Conservation (phyloP, 2,797 vertebrate genomes). For the Allobates femoralis region DNA sequence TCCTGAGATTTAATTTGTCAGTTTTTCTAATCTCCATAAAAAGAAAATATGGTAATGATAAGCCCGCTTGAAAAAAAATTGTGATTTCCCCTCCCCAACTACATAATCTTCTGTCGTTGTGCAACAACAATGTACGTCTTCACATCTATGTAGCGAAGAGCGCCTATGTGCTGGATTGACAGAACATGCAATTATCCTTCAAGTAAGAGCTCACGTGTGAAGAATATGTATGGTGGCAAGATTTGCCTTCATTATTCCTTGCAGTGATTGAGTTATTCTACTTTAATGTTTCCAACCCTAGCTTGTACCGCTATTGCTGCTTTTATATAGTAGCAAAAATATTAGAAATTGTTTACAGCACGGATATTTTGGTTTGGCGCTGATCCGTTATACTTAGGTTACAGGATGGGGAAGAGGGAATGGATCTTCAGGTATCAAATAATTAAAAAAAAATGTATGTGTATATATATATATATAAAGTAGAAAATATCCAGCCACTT, state of each 20-base stretch:
- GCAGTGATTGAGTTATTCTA: background rate
- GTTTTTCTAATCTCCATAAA: slow-evolving; percentile 76
- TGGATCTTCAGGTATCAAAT: too few species aligned
- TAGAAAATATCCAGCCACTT: too few species aligned
- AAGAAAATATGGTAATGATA: slow-evolving; percentile 75
- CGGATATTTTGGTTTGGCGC: too few species aligned
- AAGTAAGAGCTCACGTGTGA: slow-evolving; percentile 29
- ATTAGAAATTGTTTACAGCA: too few species aligned
- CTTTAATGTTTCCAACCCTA: background rate
- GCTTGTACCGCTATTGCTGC: background rate
- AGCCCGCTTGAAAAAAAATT: slow-evolving; percentile 66
- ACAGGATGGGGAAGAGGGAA: too few species aligned
- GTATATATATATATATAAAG: too few species aligned
- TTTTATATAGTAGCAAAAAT: background rate
- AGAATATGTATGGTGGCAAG: background rate
- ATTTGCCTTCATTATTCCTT: background rate
- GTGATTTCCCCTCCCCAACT: slow-evolving; percentile 51
- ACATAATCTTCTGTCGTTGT: slow-evolving; percentile 68
- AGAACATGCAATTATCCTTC: slow-evolving; percentile 52
- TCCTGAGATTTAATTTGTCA: slow-evolving; percentile 77
- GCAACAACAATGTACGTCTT: slow-evolving; percentile 47
- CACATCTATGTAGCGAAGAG: slow-evolving; percentile 37
- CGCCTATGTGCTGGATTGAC: slow-evolving; percentile 41
- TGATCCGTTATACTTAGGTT: too few species aligned
- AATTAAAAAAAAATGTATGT: too few species aligned